These are phyloP conservation scores for Tetragnatha montana DNA, from an alignment of 2,888 invertebrate genomes.

Conservation along the genomic window DNA sequence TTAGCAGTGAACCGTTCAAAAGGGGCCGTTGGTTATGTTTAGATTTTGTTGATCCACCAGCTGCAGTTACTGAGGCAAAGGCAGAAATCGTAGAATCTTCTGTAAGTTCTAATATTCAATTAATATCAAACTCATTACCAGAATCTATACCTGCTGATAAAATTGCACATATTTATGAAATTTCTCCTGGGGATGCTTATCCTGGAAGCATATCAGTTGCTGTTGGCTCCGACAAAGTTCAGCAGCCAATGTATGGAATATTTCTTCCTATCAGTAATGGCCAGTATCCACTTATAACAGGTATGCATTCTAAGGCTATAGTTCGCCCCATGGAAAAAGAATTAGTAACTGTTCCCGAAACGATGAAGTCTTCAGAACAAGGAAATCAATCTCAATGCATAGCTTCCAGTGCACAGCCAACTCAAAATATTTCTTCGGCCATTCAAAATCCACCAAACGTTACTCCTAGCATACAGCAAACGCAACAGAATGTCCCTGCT, in stretches of 20 bases:
- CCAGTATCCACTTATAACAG: conserved; percentile 64
- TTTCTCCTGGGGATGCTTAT: conserved; percentile 66
- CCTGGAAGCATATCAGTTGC: conserved; percentile 69
- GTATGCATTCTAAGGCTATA: conserved; percentile 55
- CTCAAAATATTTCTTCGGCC: not conserved
- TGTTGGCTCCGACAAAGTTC: conserved; percentile 56
- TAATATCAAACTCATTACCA: conserved; percentile 45
- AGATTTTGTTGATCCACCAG: conserved; percentile 86
- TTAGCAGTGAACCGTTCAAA: conserved; percentile 94
- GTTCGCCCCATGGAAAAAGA: conserved; percentile 33
- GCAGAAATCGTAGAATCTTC: conserved; percentile 54
- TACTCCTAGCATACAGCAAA: conserved; percentile 3
- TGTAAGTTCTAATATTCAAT: conserved; percentile 41
- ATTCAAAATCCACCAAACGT: conserved; percentile 5
- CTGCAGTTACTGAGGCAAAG: conserved; percentile 61
- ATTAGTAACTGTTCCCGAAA: conserved; percentile 32
- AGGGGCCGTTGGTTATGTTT: conserved; percentile 95
- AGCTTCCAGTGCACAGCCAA: not conserved
- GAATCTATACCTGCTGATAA: conserved; percentile 51
- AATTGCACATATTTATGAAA: conserved; percentile 71
- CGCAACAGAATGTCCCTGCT: not conserved
- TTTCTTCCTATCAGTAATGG: conserved; percentile 69
- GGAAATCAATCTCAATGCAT: conserved; percentile 8
- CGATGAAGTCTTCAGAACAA: conserved; percentile 29
- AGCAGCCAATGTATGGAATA: conserved; percentile 68